Percentiles rank a stretch among this genome's conserved stretches.
phyloP scores from a whole-genome alignment of 2,113 vertebrate species.

The Pelobates fuscus region DNA sequence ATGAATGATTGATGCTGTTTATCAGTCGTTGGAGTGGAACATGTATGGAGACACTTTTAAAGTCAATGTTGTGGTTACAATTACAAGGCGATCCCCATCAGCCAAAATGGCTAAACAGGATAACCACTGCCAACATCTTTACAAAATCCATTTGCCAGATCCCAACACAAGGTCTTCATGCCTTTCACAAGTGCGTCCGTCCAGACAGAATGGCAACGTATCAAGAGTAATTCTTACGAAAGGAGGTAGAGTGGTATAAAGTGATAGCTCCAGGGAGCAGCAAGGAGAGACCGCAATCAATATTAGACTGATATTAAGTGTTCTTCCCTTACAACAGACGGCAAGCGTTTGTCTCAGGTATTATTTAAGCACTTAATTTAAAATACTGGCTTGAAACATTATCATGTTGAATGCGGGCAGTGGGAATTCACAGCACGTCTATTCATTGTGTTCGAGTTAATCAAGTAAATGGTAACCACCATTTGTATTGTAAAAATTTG shows the following conservation, averaged over 20 bases:
- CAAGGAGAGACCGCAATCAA: slow-evolving; percentile 29
- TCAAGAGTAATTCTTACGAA: neutral
- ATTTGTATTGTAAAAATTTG: neutral
- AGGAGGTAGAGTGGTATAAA: neutral
- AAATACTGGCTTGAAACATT: neutral
- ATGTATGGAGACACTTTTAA: slow-evolving; percentile 7
- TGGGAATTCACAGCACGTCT: neutral
- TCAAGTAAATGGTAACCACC: neutral
- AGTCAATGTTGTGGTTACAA: slow-evolving; percentile 10
- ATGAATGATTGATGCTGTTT: slow-evolving; percentile 39
- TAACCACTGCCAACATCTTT: neutral
- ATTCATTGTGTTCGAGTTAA: neutral
- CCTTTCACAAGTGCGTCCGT: neutral
- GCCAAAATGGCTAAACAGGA: neutral
- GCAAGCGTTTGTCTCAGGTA: slow-evolving; percentile 20
- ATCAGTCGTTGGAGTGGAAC: slow-evolving; percentile 12
- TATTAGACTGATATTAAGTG: slow-evolving; percentile 14
- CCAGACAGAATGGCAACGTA: neutral
- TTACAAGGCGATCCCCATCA: slow-evolving; percentile 9
- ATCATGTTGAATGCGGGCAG: too few species aligned
- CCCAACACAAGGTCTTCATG: neutral
- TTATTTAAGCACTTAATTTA: slow-evolving; percentile 36
- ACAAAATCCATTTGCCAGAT: neutral
- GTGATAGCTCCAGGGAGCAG: neutral
- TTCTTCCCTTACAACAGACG: neutral